A percentile compares a stretch with the other conserved stretches of the same genome.
Conservation (phyloP, 2,888 invertebrate genomes). For the Pristionchus japonicus region DNA sequence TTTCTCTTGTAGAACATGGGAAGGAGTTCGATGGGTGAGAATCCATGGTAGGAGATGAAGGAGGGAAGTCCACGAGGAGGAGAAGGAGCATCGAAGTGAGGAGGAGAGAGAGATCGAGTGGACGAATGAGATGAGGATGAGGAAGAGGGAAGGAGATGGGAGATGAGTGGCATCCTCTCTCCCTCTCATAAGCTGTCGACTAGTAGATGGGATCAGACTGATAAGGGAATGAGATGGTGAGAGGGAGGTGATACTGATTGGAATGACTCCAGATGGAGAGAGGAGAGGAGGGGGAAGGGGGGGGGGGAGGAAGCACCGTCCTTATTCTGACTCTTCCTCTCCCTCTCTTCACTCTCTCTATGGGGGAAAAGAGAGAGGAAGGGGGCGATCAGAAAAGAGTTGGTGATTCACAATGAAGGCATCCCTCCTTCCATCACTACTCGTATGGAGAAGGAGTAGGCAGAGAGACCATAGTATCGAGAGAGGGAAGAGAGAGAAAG, state of each 20-base stretch:
- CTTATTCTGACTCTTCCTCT: conserved; percentile 24
- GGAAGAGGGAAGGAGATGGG: conserved; percentile 6
- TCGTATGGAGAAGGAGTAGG: background rate
- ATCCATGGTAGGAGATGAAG: conserved; percentile 16
- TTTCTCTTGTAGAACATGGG: background rate
- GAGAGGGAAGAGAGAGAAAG: background rate
- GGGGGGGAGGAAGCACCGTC: background rate
- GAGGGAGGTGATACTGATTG: too few species aligned
- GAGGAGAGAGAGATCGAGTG: background rate
- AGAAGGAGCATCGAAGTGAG: background rate
- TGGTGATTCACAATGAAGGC: conserved; percentile 28
- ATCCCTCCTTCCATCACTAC: conserved; percentile 13
- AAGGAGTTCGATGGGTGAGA: background rate
- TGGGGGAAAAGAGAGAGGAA: conserved; percentile 11
- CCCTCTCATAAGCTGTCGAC: too few species aligned
- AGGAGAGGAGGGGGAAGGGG: background rate
- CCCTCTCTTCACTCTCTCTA: background rate
- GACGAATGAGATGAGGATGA: background rate
- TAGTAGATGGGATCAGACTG: background rate
- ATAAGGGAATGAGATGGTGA: background rate
- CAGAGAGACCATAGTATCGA: background rate
- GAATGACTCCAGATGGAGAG: background rate
- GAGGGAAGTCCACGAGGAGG: too few species aligned
- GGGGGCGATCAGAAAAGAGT: conserved; percentile 11
- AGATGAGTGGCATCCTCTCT: background rate